Evolutionary conservation across 2,113 vertebrate species (phyloP), one percentile per base, ranked within the genome.

Genomic region (Cyanoliseus patagonus): DNA sequence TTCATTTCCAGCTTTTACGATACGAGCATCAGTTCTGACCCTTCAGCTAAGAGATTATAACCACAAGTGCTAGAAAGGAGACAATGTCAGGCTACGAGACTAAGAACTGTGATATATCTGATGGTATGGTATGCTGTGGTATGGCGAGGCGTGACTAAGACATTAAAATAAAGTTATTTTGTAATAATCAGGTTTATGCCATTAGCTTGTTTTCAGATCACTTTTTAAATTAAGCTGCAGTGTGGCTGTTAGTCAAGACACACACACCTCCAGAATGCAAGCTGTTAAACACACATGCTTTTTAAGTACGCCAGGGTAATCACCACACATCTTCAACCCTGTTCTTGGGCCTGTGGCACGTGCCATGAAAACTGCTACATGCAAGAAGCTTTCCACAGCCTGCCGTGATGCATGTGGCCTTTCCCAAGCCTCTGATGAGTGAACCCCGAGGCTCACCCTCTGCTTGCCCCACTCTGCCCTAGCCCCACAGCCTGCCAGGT

Each of bases 91-190:
- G 51, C 49, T 80, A 39, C 1, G 17, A 86, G 75, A 44, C 67
- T 31, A 46, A 93, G 72, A 88, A 49, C 49, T 16, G 46, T 13
- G 39, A 68, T 68, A 9, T 12, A 68, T 62, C 55, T 73, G 64
- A 83, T 11, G 19, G 52, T 25, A 69, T 16, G 53, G 77, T 30
- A 55, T 42, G 72, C 39, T 52, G 53, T 7, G 44, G 67, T 64
- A 33, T 39, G 49, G 52, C 49, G 9, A 80, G 72, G 47, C 51
- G 63, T 49, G 94, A 94, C 35, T 63, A 85, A 90, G 75, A 61
- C 37, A 70, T 75, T 83, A 76, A 84, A 92, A 82, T 47, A 41
- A 81, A 87, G 62, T 30, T 41, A 70, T 93, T 96, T 88, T 92
- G 63, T 49, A 95, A 91, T 63, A 83, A 85, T 19, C 66, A 20